A percentile compares a stretch with the other conserved stretches of the same genome.
Evolutionary conservation across 2,113 vertebrate genomes (phyloP).

Genomic region (Caretta caretta): DNA sequence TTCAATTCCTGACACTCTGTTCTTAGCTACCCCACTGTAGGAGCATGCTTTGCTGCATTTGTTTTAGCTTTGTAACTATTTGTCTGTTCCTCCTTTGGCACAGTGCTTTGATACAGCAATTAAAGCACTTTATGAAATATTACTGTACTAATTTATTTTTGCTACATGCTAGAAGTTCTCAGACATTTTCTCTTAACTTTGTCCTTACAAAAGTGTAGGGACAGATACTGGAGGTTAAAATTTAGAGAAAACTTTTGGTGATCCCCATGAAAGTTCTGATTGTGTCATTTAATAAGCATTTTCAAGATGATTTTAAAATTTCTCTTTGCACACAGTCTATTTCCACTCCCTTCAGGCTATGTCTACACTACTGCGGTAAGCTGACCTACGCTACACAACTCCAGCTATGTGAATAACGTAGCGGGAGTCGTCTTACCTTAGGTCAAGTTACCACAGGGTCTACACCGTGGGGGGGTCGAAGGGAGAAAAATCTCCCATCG

Average conservation of each 20-base stretch:
- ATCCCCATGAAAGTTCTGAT: not conserved
- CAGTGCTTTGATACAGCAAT: not conserved
- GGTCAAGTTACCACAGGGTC: too few relatives aligned
- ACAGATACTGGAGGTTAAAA: not conserved
- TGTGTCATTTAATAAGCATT: too few relatives aligned
- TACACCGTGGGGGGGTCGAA: too few relatives aligned
- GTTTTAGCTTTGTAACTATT: not conserved
- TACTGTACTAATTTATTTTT: not conserved
- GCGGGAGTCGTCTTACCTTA: too few relatives aligned
- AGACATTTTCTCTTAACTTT: not conserved
- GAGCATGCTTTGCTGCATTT: fast-evolving
- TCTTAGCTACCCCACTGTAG: not conserved
- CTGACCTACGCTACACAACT: too few relatives aligned
- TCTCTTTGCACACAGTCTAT: not conserved
- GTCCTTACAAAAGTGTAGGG: not conserved
- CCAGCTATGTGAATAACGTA: too few relatives aligned
- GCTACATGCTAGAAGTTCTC: not conserved
- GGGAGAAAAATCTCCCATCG: too few relatives aligned
- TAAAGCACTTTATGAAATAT: not conserved
- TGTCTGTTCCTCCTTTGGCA: not conserved
- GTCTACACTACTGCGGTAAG: too few relatives aligned
- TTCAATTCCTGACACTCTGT: not conserved
- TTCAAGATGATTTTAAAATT: not conserved
- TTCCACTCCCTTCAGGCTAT: not conserved
- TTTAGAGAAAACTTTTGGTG: not conserved